A percentile compares a stretch with the other conserved stretches of the same genome.
phyloP scores from a whole-genome alignment of 2,797 vertebrate genomes.

The Ambastaia sidthimunki region DNA sequence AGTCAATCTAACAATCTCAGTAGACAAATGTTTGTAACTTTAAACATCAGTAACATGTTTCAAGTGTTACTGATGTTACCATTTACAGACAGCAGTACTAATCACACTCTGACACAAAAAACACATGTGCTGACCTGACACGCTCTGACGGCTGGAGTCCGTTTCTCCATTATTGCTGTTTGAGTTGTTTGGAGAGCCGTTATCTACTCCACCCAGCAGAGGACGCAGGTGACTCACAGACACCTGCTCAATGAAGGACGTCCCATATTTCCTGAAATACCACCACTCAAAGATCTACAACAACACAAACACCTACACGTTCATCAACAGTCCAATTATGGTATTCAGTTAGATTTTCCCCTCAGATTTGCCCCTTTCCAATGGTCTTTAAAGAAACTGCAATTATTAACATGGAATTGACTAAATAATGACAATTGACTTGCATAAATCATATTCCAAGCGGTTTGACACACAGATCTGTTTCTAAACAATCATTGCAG shows the following conservation, averaged over 20 bases:
- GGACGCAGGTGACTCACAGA: conserved; percentile 97
- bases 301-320: neutral
- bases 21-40: too few relatives aligned
- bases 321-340: neutral
- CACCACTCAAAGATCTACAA: conserved; percentile 98
- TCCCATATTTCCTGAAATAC: conserved; percentile 99
- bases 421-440: too few relatives aligned
- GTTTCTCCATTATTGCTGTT: conserved; percentile 90
- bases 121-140: conserved; percentile 86
- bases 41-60: too few relatives aligned
- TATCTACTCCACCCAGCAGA: conserved; percentile 97
- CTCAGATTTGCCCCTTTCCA: neutral
- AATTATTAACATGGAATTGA: too few relatives aligned
- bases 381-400: too few relatives aligned
- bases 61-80: too few relatives aligned
- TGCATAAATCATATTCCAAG: too few relatives aligned
- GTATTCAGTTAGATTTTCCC: too few relatives aligned
- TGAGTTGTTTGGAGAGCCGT: conserved; percentile 87
- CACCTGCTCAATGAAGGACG: conserved; percentile 98
- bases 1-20: too few relatives aligned
- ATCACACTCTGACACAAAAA: too few relatives aligned
- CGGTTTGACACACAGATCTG: neutral
- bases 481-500: neutral
- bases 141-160: conserved; percentile 93
- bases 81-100: too few relatives aligned